Evolutionary conservation across 1,140 invertebrate species (phyloP), one percentile per base, ranked within the genome.

Genomic region (Lasioglossum albipes): DNA sequence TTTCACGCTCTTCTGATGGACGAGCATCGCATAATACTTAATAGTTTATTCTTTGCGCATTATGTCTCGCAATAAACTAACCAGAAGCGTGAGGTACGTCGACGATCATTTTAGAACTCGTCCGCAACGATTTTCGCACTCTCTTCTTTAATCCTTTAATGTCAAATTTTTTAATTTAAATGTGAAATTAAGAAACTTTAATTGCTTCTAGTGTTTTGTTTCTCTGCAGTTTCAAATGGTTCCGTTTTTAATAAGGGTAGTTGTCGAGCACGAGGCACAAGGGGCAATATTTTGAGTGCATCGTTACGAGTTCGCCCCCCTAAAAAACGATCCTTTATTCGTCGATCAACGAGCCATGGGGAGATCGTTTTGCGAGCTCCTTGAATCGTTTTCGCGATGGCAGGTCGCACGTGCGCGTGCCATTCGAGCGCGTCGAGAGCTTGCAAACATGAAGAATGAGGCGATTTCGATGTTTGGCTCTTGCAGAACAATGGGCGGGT

Each of bases 381-480:
- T 80, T 54, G 42, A 68, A 52, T 54, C 54, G 64, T 68, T 62
- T 80, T 68, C 65, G 52, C 73, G 73, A 75, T 52, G 12, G n/a
- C 42, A 59, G 20, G 79, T 82, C 66, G 71, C 78, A 83, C 79
- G 82, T 85, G 81, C 82, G 73, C 45, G 36, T 41, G 49, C 31
- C 67, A 77, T 75, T 81, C 72, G 45, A 54, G 66, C 49, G 31
- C 81, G 75, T 85, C 70, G 74, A 82, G 79, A 79, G 75, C 69
- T 7, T 52, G 66, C 68, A 27, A 64, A 52, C 62, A 66, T 52
- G 45, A 49, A 49, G 45, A 49, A 49, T 49, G 45, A 49, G 45
- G 27, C 12, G 54, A 61, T 61, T 12, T 31, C 45, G 45, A 49
- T 49, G 45, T 13, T 49, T 49, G 13, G 13, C 45, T 49, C 45